Conservation (phyloP, 2,113 vertebrate genomes). For the Rhynchopsitta pachyrhyncha region DNA sequence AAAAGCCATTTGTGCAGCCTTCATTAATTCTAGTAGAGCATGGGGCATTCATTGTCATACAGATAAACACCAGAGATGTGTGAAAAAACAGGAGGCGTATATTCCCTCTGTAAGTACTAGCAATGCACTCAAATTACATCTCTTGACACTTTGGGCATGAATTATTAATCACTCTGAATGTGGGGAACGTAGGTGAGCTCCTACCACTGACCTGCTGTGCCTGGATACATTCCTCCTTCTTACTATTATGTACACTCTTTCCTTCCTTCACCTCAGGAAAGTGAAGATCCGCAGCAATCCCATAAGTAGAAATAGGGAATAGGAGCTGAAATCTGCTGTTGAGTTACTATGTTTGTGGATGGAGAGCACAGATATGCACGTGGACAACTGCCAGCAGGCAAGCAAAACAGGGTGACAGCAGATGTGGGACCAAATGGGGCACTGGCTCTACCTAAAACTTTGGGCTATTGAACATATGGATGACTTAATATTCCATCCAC, state of each 20-base stretch:
- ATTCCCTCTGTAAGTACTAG: background rate
- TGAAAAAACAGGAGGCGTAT: background rate
- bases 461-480: no score
- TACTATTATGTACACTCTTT: background rate
- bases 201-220: background rate
- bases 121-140: background rate
- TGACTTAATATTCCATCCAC: background rate
- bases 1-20: background rate
- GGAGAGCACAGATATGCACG: fast-evolving
- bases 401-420: background rate
- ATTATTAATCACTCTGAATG: background rate
- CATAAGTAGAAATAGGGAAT: background rate
- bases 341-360: no score
- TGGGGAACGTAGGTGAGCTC: background rate
- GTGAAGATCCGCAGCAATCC: background rate
- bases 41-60: fast-evolving
- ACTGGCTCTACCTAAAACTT: background rate
- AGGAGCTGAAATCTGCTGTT: background rate
- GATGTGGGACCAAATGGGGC: background rate
- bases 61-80: background rate
- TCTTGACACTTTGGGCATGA: background rate
- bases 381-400: background rate
- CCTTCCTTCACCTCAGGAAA: background rate
- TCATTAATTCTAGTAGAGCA: background rate
- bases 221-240: background rate